These are phyloP conservation scores for Carassius carassius DNA, from an alignment of 2,113 vertebrate species.

Conservation along the genomic window DNA sequence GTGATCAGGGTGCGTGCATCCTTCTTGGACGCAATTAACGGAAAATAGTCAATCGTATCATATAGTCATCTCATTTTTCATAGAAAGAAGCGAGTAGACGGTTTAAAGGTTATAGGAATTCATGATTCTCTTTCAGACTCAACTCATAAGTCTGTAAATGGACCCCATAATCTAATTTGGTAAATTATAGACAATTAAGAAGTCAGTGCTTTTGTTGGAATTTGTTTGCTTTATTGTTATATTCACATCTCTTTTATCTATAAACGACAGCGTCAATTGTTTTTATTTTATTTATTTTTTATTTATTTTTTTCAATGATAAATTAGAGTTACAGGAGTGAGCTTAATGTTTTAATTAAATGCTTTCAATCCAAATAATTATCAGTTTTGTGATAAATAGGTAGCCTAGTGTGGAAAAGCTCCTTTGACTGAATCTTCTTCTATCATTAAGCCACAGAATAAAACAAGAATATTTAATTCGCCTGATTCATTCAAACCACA, in stretches of 20 bases:
- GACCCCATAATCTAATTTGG: neutral
- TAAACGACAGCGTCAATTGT: neutral
- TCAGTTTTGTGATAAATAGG: neutral
- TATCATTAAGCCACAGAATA: neutral
- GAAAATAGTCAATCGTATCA: neutral
- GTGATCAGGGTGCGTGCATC: slow-evolving; percentile 16
- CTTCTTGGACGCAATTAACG: neutral
- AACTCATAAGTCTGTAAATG: neutral
- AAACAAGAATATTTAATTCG: neutral
- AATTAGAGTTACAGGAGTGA: neutral
- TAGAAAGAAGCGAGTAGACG: neutral
- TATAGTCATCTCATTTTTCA: neutral
- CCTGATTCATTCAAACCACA: neutral
- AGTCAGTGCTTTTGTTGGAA: neutral
- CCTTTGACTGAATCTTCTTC: neutral
- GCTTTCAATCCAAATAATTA: neutral
- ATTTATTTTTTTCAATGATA: neutral
- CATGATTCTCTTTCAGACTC: neutral
- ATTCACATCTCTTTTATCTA: neutral
- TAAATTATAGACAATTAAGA: neutral
- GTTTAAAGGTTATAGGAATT: neutral
- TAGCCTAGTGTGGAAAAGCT: neutral
- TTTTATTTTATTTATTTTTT: neutral
- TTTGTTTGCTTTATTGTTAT: neutral
- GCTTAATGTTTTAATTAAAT: neutral